Conservation (phyloP, 2,797 vertebrate species). For the Clarias platycephalus region DNA sequence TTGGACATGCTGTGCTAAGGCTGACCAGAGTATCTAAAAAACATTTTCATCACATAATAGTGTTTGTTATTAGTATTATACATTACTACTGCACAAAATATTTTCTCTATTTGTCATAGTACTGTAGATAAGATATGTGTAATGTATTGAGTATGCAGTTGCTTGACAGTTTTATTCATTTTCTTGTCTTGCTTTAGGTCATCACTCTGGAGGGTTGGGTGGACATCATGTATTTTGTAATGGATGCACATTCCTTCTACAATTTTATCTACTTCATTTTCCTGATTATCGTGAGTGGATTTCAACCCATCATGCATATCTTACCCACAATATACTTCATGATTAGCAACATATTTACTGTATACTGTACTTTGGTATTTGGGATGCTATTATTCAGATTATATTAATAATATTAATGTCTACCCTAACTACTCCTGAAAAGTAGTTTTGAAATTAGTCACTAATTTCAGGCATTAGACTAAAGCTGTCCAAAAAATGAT, state of each 20-base stretch:
- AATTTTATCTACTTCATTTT: constrained; percentile 99
- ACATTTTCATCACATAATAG: not conserved
- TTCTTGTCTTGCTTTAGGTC: constrained; percentile 75
- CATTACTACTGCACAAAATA: not conserved
- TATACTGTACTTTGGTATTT: not conserved
- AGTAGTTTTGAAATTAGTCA: not conserved
- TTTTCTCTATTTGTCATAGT: not conserved
- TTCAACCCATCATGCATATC: constrained; percentile 23
- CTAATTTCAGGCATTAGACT: not conserved
- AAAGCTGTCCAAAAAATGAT: too few relatives aligned
- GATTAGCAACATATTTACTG: not conserved
- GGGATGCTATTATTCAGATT: not conserved
- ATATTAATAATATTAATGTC: not conserved
- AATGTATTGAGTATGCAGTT: not conserved
- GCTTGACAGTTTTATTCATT: not conserved
- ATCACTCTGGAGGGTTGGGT: constrained; percentile 99
- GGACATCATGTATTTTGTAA: constrained; percentile 99
- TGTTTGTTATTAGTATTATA: not conserved
- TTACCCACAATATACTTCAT: not conserved
- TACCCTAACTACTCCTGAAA: not conserved
- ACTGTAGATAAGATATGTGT: not conserved
- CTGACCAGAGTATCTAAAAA: not conserved
- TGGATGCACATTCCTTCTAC: constrained; percentile 99
- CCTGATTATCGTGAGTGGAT: constrained; percentile 85
- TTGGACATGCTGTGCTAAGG: not conserved